Conservation (phyloP, 2,888 invertebrate genomes). For the Hirtodrosophila trivittata region DNA sequence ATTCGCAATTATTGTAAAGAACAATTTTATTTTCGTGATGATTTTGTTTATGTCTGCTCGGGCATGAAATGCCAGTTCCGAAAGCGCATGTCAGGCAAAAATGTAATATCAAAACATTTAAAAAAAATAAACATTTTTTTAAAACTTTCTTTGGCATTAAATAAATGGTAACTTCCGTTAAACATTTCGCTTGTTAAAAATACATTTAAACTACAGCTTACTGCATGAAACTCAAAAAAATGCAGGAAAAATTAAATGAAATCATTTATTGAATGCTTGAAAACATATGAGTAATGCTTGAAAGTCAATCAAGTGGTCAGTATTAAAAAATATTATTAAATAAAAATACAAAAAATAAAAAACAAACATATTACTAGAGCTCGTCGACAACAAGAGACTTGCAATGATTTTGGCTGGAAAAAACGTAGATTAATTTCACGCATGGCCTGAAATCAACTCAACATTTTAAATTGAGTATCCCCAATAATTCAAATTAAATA, state of each 20-base stretch:
- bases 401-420: slow-evolving; percentile 9
- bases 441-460: slow-evolving; percentile 33
- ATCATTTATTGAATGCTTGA: slow-evolving; percentile 7
- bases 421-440: slow-evolving; percentile 54
- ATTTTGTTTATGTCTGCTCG: slow-evolving; percentile 33
- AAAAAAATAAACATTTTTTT: slow-evolving; percentile 5
- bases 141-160: slow-evolving; percentile 11
- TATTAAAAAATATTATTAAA: too few species aligned
- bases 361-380: neutral
- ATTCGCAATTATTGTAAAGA: neutral
- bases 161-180: slow-evolving; percentile 39
- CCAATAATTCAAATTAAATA: neutral
- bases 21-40: slow-evolving; percentile 16
- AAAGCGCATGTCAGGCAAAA: slow-evolving; percentile 30
- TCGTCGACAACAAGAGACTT: too few species aligned
- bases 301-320: slow-evolving; percentile 5
- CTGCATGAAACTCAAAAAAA: slow-evolving; percentile 1
- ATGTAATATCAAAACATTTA: slow-evolving; percentile 18
- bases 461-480: slow-evolving; percentile 17
- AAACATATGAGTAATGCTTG: slow-evolving; percentile 3
- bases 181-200: slow-evolving; percentile 20
- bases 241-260: slow-evolving; percentile 10
- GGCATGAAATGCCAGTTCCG: slow-evolving; percentile 41
- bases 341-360: too few species aligned
- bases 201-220: neutral